Evolutionary conservation across 2,888 invertebrate genomes (phyloP).

Genomic region (Tortrix viridana): DNA sequence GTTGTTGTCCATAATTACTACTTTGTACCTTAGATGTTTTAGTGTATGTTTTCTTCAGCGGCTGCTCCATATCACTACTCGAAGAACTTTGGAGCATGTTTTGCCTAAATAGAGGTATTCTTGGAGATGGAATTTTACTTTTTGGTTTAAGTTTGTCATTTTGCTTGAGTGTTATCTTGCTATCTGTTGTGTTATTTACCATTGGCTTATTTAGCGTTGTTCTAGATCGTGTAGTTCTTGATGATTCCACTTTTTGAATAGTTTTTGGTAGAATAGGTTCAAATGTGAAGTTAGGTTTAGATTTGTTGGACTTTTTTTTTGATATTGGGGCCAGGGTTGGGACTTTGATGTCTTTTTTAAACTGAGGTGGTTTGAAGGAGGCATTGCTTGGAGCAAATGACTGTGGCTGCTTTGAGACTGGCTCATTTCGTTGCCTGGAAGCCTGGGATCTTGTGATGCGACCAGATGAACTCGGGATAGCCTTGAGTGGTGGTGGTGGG

Average conservation of each 20-base stretch:
- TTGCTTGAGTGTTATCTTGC: slow-evolving; percentile 16
- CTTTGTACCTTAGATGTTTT: not conserved
- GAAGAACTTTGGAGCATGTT: slow-evolving; percentile 43
- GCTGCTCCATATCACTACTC: slow-evolving; percentile 48
- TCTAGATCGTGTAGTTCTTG: slow-evolving; percentile 41
- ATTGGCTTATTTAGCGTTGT: slow-evolving; percentile 23
- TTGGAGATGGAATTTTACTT: slow-evolving; percentile 5
- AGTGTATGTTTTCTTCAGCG: not conserved
- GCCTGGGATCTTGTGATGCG: slow-evolving; percentile 69
- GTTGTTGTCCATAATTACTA: not conserved
- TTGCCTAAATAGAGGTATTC: slow-evolving; percentile 14
- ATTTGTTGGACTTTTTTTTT: slow-evolving; percentile 46
- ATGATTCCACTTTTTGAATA: slow-evolving; percentile 31
- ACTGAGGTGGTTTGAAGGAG: slow-evolving; percentile 76
- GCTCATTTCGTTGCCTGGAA: slow-evolving; percentile 42
- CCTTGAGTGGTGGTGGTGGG: slow-evolving; percentile 60
- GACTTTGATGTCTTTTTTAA: slow-evolving; percentile 50
- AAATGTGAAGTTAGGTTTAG: slow-evolving; percentile 49
- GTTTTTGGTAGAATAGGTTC: slow-evolving; percentile 49
- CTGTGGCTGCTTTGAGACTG: slow-evolving; percentile 18
- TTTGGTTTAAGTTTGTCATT: slow-evolving; percentile 42
- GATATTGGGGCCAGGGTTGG: slow-evolving; percentile 50
- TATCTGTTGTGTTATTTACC: slow-evolving; percentile 19
- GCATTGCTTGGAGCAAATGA: slow-evolving; percentile 84
- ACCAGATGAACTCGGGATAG: slow-evolving; percentile 63